These are phyloP conservation scores for Melinaea menophilus DNA, from an alignment of 2,888 invertebrate genomes.

Conservation along the genomic window DNA sequence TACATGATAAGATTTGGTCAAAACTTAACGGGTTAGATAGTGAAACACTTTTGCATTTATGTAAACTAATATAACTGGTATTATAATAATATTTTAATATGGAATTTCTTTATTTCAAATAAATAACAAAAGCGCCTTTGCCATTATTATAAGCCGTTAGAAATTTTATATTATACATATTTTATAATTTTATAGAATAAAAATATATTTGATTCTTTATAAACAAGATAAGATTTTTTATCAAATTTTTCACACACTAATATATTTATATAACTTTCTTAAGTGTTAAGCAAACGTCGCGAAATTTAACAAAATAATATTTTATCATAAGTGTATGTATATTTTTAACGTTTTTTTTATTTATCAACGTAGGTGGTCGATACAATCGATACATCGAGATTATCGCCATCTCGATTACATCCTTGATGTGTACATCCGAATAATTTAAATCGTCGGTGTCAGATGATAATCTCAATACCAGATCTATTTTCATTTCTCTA, in stretches of 20 bases:
- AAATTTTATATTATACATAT: too few relatives aligned
- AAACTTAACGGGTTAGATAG: constrained; percentile 18
- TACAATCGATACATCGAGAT: constrained; percentile 28
- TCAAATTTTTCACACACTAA: too few relatives aligned
- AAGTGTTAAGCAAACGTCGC: constrained; percentile 8
- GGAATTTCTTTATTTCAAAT: too few relatives aligned
- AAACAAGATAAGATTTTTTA: too few relatives aligned
- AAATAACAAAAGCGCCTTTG: too few relatives aligned
- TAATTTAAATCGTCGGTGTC: constrained; percentile 19
- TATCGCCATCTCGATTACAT: constrained; percentile 22
- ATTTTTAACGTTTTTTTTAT: not conserved
- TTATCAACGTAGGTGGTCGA: constrained; percentile 19
- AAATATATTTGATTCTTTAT: too few relatives aligned
- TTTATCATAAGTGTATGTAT: constrained; percentile 18
- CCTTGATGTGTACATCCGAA: constrained; percentile 24
- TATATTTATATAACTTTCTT: too few relatives aligned
- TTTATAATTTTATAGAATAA: too few relatives aligned
- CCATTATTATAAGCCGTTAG: too few relatives aligned
- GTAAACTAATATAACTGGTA: too few relatives aligned
- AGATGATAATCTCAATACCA: constrained; percentile 11
- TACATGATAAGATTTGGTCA: constrained; percentile 27
- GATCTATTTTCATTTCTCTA: not conserved
- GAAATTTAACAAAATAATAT: constrained; percentile 12
- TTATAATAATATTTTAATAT: too few relatives aligned
- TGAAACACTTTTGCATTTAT: constrained; percentile 5